These are phyloP conservation scores for Eilema depressum DNA, from an alignment of 2,888 invertebrate genomes.

Conservation along the genomic window DNA sequence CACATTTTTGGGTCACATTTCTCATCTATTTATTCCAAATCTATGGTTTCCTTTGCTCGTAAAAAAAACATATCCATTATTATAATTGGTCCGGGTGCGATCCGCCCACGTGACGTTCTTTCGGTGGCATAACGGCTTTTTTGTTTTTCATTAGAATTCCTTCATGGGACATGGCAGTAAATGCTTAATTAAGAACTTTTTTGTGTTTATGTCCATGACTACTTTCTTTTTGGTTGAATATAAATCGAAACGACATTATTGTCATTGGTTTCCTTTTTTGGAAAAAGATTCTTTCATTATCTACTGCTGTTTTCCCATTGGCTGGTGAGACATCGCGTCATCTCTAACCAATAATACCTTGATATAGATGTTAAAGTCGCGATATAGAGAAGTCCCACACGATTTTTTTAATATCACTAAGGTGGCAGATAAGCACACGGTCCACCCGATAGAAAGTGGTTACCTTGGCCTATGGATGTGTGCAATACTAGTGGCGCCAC, in stretches of 20 bases:
- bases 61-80: constrained; percentile 80
- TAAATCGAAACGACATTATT: not conserved
- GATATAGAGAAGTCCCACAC: too few species aligned
- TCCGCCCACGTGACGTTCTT: constrained; percentile 60
- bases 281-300: not conserved
- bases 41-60: constrained; percentile 32
- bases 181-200: constrained; percentile 43
- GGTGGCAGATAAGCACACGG: too few species aligned
- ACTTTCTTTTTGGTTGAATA: constrained; percentile 7
- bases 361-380: too few species aligned
- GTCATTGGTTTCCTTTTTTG: constrained; percentile 10
- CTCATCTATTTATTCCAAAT: constrained; percentile 7
- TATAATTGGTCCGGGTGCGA: constrained; percentile 69
- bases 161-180: constrained; percentile 38
- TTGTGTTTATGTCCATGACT: constrained; percentile 15
- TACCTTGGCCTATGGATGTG: too few species aligned
- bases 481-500: too few species aligned
- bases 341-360: not conserved
- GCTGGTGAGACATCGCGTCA: not conserved
- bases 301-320: not conserved
- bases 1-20: not conserved
- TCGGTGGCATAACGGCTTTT: constrained; percentile 62
- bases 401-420: too few species aligned
- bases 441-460: too few species aligned
- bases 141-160: constrained; percentile 59